Conservation (phyloP, 2,113 vertebrate species). For the Sylvilagus bachmani region DNA sequence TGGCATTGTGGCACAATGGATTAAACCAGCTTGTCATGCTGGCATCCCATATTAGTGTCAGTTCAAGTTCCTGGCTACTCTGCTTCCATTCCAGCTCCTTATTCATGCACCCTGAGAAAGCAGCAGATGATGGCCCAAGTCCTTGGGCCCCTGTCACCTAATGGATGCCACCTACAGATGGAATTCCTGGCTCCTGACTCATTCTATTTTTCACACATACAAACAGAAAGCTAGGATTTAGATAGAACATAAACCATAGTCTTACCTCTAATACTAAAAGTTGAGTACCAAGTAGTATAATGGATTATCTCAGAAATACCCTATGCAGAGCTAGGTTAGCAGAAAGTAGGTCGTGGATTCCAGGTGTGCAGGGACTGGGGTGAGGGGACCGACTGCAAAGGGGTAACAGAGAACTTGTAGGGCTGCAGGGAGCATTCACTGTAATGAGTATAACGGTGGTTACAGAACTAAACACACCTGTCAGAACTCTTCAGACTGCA, state of each 20-base stretch:
- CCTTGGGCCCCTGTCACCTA: too few relatives aligned
- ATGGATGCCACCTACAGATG: too few relatives aligned
- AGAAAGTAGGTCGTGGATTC: background rate
- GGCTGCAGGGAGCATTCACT: background rate
- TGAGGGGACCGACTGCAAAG: background rate
- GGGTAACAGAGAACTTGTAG: background rate
- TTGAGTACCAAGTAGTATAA: background rate
- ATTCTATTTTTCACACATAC: background rate
- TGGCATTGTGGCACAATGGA: too few relatives aligned
- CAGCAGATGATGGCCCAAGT: too few relatives aligned
- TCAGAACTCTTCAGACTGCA: slow-evolving; percentile 11
- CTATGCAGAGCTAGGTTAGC: background rate
- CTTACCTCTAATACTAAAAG: background rate
- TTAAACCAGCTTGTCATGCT: too few relatives aligned
- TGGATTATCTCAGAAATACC: background rate
- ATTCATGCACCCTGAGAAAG: too few relatives aligned
- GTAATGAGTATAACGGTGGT: background rate
- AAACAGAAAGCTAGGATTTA: slow-evolving; percentile 5
- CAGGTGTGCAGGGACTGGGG: background rate
- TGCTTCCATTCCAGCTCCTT: too few relatives aligned
- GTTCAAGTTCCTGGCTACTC: too few relatives aligned
- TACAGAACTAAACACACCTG: background rate
- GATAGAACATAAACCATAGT: background rate
- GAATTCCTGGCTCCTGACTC: background rate
- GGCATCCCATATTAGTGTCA: too few relatives aligned